phyloP scores from a whole-genome alignment of 2,888 invertebrate genomes.

The Caenorhabditis uteleia region DNA sequence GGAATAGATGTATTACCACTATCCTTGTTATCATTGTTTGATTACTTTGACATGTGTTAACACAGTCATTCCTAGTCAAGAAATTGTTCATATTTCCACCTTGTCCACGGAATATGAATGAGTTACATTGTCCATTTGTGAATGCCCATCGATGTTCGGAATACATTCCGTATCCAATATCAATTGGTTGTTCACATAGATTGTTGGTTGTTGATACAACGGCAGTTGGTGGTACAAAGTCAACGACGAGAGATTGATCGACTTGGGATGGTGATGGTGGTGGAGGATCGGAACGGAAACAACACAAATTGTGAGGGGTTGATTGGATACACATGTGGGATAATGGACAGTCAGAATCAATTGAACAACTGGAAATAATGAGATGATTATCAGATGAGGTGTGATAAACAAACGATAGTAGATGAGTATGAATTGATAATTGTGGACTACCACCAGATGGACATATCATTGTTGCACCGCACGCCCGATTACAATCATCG shows the following conservation, averaged over 20 bases:
- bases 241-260: conserved; percentile 3
- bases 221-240: conserved; percentile 1
- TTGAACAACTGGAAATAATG: too few species aligned
- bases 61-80: conserved; percentile 48
- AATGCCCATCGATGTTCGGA: conserved; percentile 53
- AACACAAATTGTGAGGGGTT: conserved; percentile 28
- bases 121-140: conserved; percentile 38
- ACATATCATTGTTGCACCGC: conserved; percentile 45
- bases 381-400: conserved; percentile 3
- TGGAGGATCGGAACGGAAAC: conserved; percentile 16
- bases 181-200: conserved; percentile 43
- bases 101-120: conserved; percentile 49
- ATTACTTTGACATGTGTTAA: conserved; percentile 45
- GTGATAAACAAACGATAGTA: conserved; percentile 12
- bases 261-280: not conserved
- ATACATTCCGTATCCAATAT: conserved; percentile 30
- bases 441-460: conserved; percentile 17
- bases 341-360: conserved; percentile 20
- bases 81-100: conserved; percentile 62
- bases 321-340: conserved; percentile 25
- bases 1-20: too few species aligned
- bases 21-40: too few species aligned
- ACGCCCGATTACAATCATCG: conserved; percentile 41
- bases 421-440: conserved; percentile 29
- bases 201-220: conserved; percentile 10